Evolutionary conservation across 2,113 vertebrate species (phyloP).

Genomic region (Laticauda colubrina): DNA sequence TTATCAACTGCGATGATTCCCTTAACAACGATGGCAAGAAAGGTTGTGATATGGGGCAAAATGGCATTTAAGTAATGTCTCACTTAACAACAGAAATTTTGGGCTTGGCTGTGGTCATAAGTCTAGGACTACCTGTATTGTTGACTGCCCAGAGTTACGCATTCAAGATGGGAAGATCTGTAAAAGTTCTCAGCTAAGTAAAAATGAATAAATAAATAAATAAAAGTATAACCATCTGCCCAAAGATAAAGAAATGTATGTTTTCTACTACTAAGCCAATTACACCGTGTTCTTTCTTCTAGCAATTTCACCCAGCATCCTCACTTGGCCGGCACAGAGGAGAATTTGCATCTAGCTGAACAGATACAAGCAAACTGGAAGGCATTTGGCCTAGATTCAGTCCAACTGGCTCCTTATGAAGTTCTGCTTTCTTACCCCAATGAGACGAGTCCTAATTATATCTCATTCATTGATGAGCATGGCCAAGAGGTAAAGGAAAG

Average conservation of each 20-base stretch:
- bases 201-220: no score
- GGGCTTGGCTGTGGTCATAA: no score
- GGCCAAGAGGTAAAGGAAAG: slow-evolving; percentile 79
- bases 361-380: slow-evolving; percentile 86
- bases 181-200: neutral
- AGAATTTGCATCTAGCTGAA: slow-evolving; percentile 84
- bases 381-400: slow-evolving; percentile 88
- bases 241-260: no score
- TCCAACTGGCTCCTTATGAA: slow-evolving; percentile 86
- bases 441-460: slow-evolving; percentile 82
- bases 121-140: no score
- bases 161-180: neutral
- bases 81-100: no score
- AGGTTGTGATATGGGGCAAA: no score
- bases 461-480: slow-evolving; percentile 81
- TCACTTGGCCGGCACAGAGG: slow-evolving; percentile 88
- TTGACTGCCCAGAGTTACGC: neutral
- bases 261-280: slow-evolving; percentile 5
- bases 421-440: slow-evolving; percentile 92
- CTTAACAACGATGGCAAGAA: no score
- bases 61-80: no score
- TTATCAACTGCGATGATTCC: no score
- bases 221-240: no score
- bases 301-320: slow-evolving; percentile 91
- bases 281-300: slow-evolving; percentile 41